phyloP scores from a whole-genome alignment of 2,113 vertebrate species.

The Cinclus cinclus region DNA sequence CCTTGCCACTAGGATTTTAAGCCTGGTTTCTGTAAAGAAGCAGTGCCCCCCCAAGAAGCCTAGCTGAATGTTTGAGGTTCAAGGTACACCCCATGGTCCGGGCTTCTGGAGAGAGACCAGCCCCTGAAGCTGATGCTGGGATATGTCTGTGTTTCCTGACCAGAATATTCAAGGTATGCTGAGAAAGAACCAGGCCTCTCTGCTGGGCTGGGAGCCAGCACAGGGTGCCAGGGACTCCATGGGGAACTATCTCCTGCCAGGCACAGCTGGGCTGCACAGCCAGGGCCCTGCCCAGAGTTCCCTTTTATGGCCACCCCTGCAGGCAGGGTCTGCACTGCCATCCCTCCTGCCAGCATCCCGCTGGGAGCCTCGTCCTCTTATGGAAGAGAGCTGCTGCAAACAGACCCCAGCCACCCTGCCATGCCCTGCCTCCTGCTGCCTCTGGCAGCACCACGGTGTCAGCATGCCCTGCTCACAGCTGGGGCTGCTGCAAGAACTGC shows the following conservation, averaged over 20 bases:
- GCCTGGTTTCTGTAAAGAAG: background rate
- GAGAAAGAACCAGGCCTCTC: background rate
- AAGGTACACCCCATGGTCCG: background rate
- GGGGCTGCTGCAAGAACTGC: background rate
- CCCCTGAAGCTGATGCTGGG: background rate
- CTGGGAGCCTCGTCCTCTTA: background rate
- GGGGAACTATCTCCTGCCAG: rapidly evolving
- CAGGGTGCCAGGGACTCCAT: background rate
- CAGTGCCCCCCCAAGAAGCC: background rate
- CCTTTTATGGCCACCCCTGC: background rate
- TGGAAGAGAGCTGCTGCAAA: background rate
- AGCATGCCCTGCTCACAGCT: background rate
- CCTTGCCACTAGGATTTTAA: background rate
- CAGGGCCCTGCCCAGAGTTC: background rate
- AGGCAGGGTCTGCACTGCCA: rapidly evolving
- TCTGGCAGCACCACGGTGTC: background rate
- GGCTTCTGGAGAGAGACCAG: background rate
- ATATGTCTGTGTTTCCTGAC: too few species aligned
- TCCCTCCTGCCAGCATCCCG: rapidly evolving
- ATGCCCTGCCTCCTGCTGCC: rapidly evolving
- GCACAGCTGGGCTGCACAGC: rapidly evolving
- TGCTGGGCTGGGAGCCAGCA: background rate
- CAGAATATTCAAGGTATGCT: background rate
- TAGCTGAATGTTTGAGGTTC: background rate
- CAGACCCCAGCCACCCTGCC: rapidly evolving